These are phyloP conservation scores for Notiomystis cincta DNA, from an alignment of 2,113 vertebrate species.

Conservation along the genomic window DNA sequence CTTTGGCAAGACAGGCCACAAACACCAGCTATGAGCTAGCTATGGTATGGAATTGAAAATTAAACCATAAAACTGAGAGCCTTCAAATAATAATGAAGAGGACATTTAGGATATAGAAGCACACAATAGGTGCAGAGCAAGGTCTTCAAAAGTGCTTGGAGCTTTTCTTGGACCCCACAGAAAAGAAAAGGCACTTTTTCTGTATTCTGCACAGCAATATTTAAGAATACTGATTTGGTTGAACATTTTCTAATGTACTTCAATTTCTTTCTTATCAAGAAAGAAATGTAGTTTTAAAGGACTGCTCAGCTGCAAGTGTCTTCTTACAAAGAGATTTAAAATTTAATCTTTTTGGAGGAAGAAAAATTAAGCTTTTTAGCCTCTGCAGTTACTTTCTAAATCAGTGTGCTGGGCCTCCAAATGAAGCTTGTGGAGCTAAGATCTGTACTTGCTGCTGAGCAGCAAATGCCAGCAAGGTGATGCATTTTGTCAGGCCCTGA, in stretches of 20 bases:
- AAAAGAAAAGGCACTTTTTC: not conserved
- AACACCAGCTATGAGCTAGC: not conserved
- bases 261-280: not conserved
- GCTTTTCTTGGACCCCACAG: not conserved
- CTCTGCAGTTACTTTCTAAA: not conserved
- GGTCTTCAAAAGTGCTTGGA: not conserved
- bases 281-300: not conserved
- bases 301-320: not conserved
- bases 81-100: not conserved
- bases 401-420: not conserved
- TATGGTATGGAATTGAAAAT: not conserved
- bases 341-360: not conserved
- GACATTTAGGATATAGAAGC: not conserved
- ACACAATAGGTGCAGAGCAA: not conserved
- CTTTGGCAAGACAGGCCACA: not conserved
- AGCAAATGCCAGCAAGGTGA: not conserved
- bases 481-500: not conserved
- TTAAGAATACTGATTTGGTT: not conserved
- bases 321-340: constrained; percentile 5
- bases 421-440: not conserved
- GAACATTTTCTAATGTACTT: not conserved
- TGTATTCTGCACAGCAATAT: not conserved
- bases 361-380: not conserved
- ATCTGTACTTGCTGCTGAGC: not conserved
- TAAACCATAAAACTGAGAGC: not conserved